Conservation (phyloP, 2,113 vertebrate species). For the Siniperca chuatsi region DNA sequence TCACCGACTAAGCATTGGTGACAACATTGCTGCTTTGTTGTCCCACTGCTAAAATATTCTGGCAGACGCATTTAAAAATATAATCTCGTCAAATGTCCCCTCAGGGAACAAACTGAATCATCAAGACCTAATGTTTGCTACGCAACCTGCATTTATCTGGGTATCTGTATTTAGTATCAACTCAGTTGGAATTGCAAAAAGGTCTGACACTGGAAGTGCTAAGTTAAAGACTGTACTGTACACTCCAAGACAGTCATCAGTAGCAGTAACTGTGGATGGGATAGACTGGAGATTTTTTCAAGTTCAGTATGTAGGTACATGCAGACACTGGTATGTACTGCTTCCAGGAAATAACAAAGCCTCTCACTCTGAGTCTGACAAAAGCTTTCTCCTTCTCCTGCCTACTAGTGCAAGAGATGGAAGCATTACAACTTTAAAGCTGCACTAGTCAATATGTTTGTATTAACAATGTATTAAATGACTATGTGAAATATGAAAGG, state of each 20-base stretch:
- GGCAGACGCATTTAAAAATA: background rate
- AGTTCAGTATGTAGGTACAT: background rate
- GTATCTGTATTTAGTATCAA: background rate
- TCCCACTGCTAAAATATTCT: slow-evolving; percentile 10
- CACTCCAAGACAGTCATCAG: background rate
- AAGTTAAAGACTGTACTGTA: background rate
- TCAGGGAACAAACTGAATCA: background rate
- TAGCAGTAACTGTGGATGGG: background rate
- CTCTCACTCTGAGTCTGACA: background rate
- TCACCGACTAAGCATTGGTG: background rate
- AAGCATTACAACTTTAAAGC: slow-evolving; percentile 1
- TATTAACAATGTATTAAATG: background rate
- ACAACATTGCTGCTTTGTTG: background rate
- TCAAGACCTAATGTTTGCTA: background rate
- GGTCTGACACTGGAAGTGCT: background rate
- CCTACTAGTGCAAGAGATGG: background rate
- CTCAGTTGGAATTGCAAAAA: background rate
- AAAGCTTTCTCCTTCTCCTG: background rate
- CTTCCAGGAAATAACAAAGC: background rate
- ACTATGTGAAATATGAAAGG: background rate
- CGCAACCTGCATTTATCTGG: background rate
- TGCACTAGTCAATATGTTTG: background rate
- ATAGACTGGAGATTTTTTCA: background rate
- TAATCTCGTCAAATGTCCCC: background rate
- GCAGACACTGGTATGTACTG: background rate